Evolutionary conservation across 2,113 vertebrate species (phyloP).

Genomic region (Helogale parvula): DNA sequence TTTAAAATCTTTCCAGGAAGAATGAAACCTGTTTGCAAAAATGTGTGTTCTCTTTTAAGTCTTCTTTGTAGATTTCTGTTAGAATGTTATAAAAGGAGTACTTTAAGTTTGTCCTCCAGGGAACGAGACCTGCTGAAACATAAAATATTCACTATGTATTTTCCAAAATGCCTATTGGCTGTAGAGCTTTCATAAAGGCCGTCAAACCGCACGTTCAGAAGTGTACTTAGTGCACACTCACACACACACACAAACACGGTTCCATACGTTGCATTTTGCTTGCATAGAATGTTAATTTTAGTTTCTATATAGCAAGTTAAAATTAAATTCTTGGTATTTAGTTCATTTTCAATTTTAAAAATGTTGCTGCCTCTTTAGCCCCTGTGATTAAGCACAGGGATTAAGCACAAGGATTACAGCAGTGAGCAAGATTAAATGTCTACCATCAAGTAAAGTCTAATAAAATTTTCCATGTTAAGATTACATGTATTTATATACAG

Average conservation of each 20-base stretch:
- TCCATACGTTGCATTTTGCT: neutral
- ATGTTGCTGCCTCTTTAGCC: neutral
- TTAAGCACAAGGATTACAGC: neutral
- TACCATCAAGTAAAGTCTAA: neutral
- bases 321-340: conserved; percentile 24
- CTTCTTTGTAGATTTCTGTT: conserved; percentile 56
- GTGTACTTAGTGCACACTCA: neutral
- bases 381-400: neutral
- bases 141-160: conserved; percentile 49
- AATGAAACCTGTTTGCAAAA: conserved; percentile 65
- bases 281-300: neutral
- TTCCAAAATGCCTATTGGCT: conserved; percentile 50
- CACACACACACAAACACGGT: neutral
- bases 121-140: conserved; percentile 40
- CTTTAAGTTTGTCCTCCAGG: conserved; percentile 48
- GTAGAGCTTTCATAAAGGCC: neutral
- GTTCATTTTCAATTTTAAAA: conserved; percentile 21
- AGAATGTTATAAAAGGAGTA: conserved; percentile 47
- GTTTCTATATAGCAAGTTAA: conserved; percentile 33
- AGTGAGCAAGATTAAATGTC: neutral
- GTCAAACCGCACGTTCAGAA: neutral
- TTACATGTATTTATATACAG: neutral
- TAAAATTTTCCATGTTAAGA: neutral
- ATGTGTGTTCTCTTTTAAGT: conserved; percentile 54
- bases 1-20: conserved; percentile 63